Conservation (phyloP, 2,113 vertebrate genomes). For the Gadus chalcogrammus region DNA sequence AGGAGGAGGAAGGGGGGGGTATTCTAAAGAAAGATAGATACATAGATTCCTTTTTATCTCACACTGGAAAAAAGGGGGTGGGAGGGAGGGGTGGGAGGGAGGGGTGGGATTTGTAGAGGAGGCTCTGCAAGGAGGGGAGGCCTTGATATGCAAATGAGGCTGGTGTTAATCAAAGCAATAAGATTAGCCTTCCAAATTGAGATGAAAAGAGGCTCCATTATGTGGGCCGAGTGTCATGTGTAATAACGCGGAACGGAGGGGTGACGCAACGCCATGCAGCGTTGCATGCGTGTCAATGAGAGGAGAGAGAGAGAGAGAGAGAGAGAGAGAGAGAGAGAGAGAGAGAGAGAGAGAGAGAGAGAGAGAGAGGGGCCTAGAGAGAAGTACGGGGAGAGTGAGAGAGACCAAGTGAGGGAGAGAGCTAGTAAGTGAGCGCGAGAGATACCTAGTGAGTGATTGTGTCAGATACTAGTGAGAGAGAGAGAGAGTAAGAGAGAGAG, state of each 20-base stretch:
- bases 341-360: no score
- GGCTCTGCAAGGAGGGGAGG: slow-evolving; percentile 74
- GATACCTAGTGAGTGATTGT: slow-evolving; percentile 1
- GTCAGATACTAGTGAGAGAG: neutral
- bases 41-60: slow-evolving; percentile 69
- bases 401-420: no score
- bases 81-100: slow-evolving; percentile 31
- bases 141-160: slow-evolving; percentile 81
- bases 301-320: neutral
- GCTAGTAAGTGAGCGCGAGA: neutral
- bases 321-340: neutral
- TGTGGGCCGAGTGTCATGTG: slow-evolving; percentile 80
- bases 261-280: slow-evolving; percentile 71
- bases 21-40: slow-evolving; percentile 71
- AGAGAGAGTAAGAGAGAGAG: no score
- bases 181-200: slow-evolving; percentile 83
- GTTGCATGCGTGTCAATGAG: slow-evolving; percentile 12
- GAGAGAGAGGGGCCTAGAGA: no score
- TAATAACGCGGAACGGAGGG: slow-evolving; percentile 77
- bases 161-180: slow-evolving; percentile 82
- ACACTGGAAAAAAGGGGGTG: slow-evolving; percentile 34
- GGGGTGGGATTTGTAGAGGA: slow-evolving; percentile 58
- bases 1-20: slow-evolving; percentile 35
- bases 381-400: no score
- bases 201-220: slow-evolving; percentile 82